Conservation (phyloP, 2,797 vertebrate genomes). For the Vireo griseus region DNA sequence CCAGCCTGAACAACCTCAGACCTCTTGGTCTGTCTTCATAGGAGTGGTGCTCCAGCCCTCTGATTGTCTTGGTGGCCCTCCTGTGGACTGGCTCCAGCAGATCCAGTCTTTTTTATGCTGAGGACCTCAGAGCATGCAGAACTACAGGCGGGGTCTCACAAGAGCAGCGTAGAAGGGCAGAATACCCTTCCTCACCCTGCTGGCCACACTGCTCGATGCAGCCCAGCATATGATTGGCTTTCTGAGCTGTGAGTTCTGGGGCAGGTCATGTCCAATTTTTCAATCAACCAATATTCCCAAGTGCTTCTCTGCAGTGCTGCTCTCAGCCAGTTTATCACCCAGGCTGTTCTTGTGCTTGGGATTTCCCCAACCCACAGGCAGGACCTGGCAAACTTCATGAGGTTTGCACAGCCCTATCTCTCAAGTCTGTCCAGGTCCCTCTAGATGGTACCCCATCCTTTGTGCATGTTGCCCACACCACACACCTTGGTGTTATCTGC, state of each 20-base stretch:
- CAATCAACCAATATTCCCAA: background rate
- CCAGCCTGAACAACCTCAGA: background rate
- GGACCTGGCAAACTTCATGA: background rate
- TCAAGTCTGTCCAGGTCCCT: background rate
- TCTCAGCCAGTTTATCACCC: background rate
- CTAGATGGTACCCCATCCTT: background rate
- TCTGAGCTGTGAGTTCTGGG: background rate
- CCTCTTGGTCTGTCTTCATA: background rate
- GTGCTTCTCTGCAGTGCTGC: background rate
- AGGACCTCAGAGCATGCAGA: background rate
- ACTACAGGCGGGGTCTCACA: background rate
- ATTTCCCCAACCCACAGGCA: background rate
- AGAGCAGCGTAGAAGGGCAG: no score
- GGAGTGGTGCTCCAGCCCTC: background rate
- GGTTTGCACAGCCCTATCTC: background rate
- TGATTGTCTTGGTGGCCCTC: background rate
- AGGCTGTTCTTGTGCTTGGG: background rate
- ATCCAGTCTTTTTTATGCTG: background rate
- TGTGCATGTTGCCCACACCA: background rate
- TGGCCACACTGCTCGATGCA: background rate
- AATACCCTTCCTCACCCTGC: background rate
- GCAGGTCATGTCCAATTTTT: fast-evolving
- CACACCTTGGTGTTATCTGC: background rate
- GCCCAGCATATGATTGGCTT: background rate
- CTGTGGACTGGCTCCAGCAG: background rate